These are phyloP conservation scores for Tarsius wallacei DNA, from an alignment of 2,797 vertebrate genomes.

Conservation along the genomic window DNA sequence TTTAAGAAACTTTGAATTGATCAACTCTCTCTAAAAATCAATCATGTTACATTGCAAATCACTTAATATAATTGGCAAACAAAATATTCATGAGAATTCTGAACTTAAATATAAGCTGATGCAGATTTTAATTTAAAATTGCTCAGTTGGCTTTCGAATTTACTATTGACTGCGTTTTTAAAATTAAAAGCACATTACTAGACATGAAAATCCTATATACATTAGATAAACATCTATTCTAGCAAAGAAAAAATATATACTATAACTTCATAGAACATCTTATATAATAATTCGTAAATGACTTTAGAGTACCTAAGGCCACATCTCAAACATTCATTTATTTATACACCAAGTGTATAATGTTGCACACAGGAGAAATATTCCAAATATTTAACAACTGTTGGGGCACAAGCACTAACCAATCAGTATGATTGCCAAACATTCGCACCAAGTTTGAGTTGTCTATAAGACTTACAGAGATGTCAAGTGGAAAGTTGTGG, in stretches of 20 bases:
- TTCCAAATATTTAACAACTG: background rate
- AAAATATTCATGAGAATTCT: constrained; percentile 52
- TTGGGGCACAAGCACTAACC: background rate
- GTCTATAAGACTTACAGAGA: background rate
- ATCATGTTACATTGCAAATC: constrained; percentile 68
- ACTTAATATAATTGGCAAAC: constrained; percentile 53
- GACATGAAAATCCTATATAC: constrained; percentile 47
- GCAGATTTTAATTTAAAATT: constrained; percentile 67
- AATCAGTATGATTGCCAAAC: background rate
- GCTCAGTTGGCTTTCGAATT: constrained; percentile 18
- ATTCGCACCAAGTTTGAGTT: background rate
- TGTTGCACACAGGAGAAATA: background rate
- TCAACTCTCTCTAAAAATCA: constrained; percentile 60
- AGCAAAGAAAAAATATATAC: background rate
- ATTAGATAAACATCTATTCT: constrained; percentile 31
- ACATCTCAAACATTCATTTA: background rate
- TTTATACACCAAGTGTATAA: constrained; percentile 17
- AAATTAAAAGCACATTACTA: constrained; percentile 59
- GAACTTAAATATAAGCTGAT: constrained; percentile 60
- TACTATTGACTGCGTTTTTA: constrained; percentile 45
- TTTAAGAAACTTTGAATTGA: constrained; percentile 61
- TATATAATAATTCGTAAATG: background rate
- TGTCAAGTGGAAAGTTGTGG: background rate
- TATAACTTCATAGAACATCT: background rate
- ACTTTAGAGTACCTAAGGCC: constrained; percentile 5